Evolutionary conservation across 2,797 vertebrate genomes (phyloP).

Genomic region (Nasua narica): DNA sequence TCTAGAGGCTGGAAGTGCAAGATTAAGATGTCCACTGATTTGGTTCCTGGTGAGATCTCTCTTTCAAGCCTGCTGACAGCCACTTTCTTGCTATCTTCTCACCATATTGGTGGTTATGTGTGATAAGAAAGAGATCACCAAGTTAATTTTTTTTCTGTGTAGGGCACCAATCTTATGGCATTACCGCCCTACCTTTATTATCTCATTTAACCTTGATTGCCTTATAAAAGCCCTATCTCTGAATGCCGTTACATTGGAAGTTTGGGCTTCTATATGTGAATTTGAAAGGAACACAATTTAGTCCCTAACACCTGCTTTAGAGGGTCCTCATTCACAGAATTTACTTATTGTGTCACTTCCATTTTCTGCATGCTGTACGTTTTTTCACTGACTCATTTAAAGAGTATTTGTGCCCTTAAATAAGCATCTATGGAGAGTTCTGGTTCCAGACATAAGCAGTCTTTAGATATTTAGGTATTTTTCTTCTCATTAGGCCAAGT

Average conservation of each 20-base stretch:
- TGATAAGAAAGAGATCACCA: not conserved
- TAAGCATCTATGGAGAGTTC: not conserved
- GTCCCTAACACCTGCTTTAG: too few relatives aligned
- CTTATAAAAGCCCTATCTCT: not conserved
- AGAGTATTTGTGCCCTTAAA: not conserved
- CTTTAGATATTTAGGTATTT: not conserved
- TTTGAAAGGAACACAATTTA: not conserved
- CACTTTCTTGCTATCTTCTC: not conserved
- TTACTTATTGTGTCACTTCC: not conserved
- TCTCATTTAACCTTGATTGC: not conserved
- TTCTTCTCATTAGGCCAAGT: not conserved
- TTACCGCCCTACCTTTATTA: not conserved
- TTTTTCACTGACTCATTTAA: not conserved
- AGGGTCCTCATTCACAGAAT: not conserved
- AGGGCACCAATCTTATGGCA: not conserved
- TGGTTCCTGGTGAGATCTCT: not conserved
- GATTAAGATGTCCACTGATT: not conserved
- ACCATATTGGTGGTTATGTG: not conserved
- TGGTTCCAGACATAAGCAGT: not conserved
- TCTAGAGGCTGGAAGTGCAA: not conserved
- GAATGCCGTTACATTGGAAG: not conserved
- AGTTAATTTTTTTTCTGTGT: not conserved
- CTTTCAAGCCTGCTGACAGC: not conserved
- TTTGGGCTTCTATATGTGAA: not conserved
- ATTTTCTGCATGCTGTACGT: fast-evolving